A percentile compares a stretch with the other conserved stretches of the same genome.
These are phyloP conservation scores for Sesia bembeciformis DNA, from an alignment of 2,888 invertebrate genomes.

Conservation along the genomic window DNA sequence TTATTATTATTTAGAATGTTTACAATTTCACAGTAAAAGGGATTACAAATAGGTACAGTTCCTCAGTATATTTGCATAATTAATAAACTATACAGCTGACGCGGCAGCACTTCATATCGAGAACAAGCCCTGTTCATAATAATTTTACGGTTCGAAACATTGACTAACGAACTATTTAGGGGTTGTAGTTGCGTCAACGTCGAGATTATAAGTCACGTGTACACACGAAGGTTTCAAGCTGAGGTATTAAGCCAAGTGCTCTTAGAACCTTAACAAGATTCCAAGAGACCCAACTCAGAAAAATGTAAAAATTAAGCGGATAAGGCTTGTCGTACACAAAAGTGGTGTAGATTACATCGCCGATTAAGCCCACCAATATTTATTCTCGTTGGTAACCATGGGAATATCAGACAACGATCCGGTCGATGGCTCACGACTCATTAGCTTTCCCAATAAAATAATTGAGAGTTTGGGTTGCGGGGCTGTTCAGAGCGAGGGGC, in stretches of 20 bases:
- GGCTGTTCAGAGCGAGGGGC: slow-evolving; percentile 18
- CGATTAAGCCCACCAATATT: slow-evolving; percentile 7
- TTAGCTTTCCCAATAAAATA: slow-evolving; percentile 72
- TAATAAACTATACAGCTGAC: too few relatives aligned
- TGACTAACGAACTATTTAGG: not conserved
- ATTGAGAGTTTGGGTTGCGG: slow-evolving; percentile 63
- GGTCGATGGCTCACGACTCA: slow-evolving; percentile 54
- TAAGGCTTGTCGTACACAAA: not conserved
- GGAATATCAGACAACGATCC: slow-evolving; percentile 36
- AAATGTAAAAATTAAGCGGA: not conserved
- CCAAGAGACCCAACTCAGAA: not conserved
- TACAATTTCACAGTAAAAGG: too few relatives aligned
- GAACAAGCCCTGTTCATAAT: too few relatives aligned
- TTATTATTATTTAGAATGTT: too few relatives aligned
- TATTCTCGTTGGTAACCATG: slow-evolving; percentile 27
- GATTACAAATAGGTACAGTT: too few relatives aligned
- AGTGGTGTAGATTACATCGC: not conserved
- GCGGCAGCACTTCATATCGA: too few relatives aligned
- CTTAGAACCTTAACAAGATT: not conserved
- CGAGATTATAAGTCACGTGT: not conserved
- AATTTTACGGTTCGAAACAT: not conserved
- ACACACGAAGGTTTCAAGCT: too few relatives aligned
- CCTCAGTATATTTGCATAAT: too few relatives aligned
- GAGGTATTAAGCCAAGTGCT: too few relatives aligned
- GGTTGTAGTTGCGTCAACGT: not conserved